A percentile compares a stretch with the other conserved stretches of the same genome.
phyloP scores from a whole-genome alignment of 2,113 vertebrate species.

The Alaudala cheleensis region DNA sequence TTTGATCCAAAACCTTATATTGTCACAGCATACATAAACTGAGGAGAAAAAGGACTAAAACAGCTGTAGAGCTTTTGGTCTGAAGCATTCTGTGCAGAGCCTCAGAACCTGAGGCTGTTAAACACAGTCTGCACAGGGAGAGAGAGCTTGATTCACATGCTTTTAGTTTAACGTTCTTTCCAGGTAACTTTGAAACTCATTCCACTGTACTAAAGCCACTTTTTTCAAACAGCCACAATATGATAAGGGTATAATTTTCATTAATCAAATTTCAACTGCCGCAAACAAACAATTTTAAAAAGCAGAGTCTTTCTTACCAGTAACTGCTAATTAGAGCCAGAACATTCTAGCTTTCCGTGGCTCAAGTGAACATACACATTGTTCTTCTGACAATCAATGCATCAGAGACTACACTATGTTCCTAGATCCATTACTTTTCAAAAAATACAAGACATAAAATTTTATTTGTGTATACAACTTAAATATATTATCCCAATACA shows the following conservation, averaged over 20 bases:
- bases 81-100: not conserved
- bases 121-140: not conserved
- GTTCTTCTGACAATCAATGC: not conserved
- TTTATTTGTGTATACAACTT: not conserved
- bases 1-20: not conserved
- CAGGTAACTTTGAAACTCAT: not conserved
- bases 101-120: not conserved
- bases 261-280: not conserved
- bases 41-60: not conserved
- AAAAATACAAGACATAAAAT: not conserved
- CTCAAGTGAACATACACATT: not conserved
- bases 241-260: not conserved
- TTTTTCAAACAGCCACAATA: not conserved
- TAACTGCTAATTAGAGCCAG: not conserved
- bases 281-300: not conserved
- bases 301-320: not conserved
- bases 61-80: not conserved
- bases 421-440: not conserved
- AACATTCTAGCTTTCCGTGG: not conserved
- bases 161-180: not conserved
- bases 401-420: not conserved
- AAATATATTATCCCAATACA: constrained; percentile 64
- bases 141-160: not conserved
- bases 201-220: not conserved
- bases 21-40: not conserved